phyloP scores from a whole-genome alignment of 2,797 vertebrate species.

The Amblyraja radiata region DNA sequence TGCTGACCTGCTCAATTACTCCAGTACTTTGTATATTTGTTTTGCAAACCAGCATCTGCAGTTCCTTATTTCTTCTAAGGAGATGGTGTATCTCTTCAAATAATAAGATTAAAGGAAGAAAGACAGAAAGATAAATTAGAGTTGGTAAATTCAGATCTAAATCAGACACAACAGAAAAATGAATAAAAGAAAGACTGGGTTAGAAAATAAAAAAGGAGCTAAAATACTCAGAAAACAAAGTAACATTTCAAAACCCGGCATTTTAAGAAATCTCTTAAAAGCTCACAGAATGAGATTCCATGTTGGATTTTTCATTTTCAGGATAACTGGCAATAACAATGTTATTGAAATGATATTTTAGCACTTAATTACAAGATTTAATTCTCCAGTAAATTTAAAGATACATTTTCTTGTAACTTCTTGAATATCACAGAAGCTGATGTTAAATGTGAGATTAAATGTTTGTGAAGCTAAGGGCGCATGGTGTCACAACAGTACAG shows the following conservation, averaged over 20 bases:
- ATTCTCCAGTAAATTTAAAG: background rate
- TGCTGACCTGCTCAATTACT: too few species aligned
- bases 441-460: background rate
- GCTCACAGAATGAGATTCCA: background rate
- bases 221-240: background rate
- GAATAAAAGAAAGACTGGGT: background rate
- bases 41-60: too few species aligned
- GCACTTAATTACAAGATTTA: background rate
- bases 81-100: too few species aligned
- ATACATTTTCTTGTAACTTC: background rate
- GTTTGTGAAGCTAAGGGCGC: background rate
- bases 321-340: background rate
- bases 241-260: background rate
- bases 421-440: background rate
- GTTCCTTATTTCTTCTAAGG: too few species aligned
- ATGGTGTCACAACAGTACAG: too few species aligned
- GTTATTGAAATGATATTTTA: background rate
- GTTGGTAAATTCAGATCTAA: background rate
- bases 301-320: background rate
- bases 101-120: background rate
- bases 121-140: background rate
- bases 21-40: too few species aligned
- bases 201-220: background rate
- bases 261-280: background rate
- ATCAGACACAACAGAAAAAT: background rate